Conservation (phyloP, 2,888 invertebrate species). For the Druceiella hillmani region DNA sequence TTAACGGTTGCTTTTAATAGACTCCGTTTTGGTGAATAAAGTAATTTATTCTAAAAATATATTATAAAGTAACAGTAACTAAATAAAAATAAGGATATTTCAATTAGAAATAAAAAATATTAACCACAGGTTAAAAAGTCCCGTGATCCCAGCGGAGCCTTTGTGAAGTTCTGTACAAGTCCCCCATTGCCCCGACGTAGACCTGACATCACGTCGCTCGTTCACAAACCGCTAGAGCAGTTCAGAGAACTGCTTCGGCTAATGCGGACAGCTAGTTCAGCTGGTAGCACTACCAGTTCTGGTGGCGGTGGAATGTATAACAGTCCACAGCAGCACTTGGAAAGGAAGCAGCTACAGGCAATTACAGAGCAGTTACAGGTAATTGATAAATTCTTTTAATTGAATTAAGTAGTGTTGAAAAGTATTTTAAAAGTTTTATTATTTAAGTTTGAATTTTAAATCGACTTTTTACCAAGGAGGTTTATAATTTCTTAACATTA, state of each 20-base stretch:
- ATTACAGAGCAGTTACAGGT: conserved; percentile 49
- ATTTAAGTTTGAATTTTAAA: too few relatives aligned
- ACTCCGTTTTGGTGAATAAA: too few relatives aligned
- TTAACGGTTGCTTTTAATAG: too few relatives aligned
- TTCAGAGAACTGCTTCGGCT: conserved; percentile 45
- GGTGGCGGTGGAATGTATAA: conserved; percentile 27
- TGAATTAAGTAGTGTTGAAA: too few relatives aligned
- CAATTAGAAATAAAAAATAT: too few relatives aligned
- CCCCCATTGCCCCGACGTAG: conserved; percentile 76
- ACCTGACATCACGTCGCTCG: conserved; percentile 78
- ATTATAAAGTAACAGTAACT: too few relatives aligned
- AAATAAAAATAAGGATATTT: too few relatives aligned
- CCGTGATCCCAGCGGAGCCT: conserved; percentile 69
- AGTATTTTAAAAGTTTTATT: too few relatives aligned
- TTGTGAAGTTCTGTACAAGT: conserved; percentile 73
- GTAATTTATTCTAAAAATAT: too few relatives aligned
- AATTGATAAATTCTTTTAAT: too few relatives aligned
- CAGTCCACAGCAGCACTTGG: conserved; percentile 40
- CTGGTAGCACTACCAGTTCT: conserved; percentile 27
- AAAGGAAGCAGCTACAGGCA: conserved; percentile 45
- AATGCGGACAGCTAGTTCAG: conserved; percentile 41
- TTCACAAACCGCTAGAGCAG: conserved; percentile 82
- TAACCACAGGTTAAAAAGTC: conserved; percentile 57
- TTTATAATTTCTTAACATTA: too few relatives aligned
- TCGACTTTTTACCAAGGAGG: too few relatives aligned